Evolutionary conservation across 2,797 vertebrate species (phyloP).

Genomic region (Eptatretus atami): DNA sequence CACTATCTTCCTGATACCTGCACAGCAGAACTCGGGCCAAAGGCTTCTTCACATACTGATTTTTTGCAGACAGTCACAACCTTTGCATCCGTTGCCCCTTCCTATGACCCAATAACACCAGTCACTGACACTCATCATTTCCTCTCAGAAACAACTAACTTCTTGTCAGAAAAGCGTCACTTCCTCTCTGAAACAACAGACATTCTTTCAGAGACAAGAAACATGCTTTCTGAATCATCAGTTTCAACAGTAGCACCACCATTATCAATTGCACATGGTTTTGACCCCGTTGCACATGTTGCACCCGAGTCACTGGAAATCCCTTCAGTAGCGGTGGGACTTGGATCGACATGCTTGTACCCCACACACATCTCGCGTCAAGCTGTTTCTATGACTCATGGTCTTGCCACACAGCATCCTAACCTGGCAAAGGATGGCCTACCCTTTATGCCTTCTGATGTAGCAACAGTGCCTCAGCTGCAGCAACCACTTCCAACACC

Average conservation of each 20-base stretch:
- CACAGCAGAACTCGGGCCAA: too few relatives aligned
- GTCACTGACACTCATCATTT: not conserved
- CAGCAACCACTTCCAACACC: conserved; percentile 1
- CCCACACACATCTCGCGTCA: too few relatives aligned
- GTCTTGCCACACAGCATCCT: not conserved
- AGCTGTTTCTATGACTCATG: too few relatives aligned
- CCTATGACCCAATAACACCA: too few relatives aligned
- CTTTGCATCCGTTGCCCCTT: too few relatives aligned
- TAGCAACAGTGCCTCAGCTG: not conserved
- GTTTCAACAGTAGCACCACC: not conserved
- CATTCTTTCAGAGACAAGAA: conserved; percentile 4
- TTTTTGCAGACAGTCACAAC: too few relatives aligned
- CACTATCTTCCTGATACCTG: too few relatives aligned
- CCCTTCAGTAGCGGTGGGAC: not conserved
- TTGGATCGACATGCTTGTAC: not conserved
- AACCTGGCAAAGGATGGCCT: not conserved
- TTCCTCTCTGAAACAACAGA: conserved; percentile 4
- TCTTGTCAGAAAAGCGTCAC: conserved; percentile 3
- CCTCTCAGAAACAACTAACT: conserved; percentile 3
- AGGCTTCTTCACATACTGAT: too few relatives aligned
- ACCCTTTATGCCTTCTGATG: not conserved
- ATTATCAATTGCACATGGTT: not conserved
- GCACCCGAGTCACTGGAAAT: not conserved
- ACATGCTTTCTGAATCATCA: not conserved
- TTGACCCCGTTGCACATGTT: not conserved